Percentiles rank a stretch among this genome's conserved stretches.
These are phyloP conservation scores for Pseudorectes ferrugineus DNA, from an alignment of 2,113 vertebrate species.

Conservation along the genomic window DNA sequence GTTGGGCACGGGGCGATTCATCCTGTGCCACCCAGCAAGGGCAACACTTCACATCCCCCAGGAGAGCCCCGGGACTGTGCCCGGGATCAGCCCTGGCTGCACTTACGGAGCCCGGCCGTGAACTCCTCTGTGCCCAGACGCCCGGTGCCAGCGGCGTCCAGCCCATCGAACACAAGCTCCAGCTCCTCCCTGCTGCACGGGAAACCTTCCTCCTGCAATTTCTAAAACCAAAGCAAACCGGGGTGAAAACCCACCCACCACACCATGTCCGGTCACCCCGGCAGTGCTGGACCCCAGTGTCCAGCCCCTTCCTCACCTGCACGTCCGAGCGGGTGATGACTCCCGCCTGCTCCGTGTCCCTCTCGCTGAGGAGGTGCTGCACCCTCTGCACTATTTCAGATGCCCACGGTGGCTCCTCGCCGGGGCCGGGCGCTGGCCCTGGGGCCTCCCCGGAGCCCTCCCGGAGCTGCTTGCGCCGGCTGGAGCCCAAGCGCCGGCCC, in stretches of 20 bases:
- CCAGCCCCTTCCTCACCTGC: slow-evolving; percentile 39
- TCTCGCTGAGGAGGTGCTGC: slow-evolving; percentile 29
- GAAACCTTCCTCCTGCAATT: slow-evolving; percentile 26
- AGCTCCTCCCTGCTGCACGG: slow-evolving; percentile 53
- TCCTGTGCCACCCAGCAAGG: neutral
- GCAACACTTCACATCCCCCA: accelerated
- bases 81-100: neutral
- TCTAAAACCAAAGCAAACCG: slow-evolving; percentile 30
- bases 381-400: slow-evolving; percentile 1
- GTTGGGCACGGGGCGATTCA: accelerated
- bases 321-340: slow-evolving; percentile 61
- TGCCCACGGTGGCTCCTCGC: neutral
- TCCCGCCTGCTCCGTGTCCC: neutral
- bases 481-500: slow-evolving; percentile 77
- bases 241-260: neutral
- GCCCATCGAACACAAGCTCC: slow-evolving; percentile 68
- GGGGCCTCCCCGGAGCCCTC: neutral
- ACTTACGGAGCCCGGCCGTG: slow-evolving; percentile 67
- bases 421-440: accelerated
- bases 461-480: slow-evolving; percentile 52
- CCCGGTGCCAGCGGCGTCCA: slow-evolving; percentile 57
- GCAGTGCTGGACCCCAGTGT: neutral
- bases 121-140: slow-evolving; percentile 61
- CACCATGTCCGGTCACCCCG: accelerated
- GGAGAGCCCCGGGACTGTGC: accelerated